Conservation (phyloP, 1,140 invertebrate genomes). For the Semibalanus balanoides region DNA sequence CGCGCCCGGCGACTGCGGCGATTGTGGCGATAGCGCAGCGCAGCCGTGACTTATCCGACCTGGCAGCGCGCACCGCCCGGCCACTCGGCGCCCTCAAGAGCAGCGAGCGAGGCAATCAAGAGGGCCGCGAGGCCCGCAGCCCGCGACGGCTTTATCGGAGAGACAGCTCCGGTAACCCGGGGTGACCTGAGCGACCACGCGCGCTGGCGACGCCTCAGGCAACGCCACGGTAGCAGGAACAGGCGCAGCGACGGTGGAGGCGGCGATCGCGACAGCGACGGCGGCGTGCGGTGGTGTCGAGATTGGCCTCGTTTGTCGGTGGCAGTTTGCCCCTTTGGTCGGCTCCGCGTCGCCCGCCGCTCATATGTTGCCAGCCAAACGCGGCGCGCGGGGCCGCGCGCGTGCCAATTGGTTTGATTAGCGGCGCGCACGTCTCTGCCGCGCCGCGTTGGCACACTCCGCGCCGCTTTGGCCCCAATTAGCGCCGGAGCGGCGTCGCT, state of each 20-base stretch:
- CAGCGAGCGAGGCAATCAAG: neutral
- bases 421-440: neutral
- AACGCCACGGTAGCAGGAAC: too few relatives aligned
- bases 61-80: too few relatives aligned
- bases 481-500: neutral
- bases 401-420: conserved; percentile 2
- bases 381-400: too few relatives aligned
- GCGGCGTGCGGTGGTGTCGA: neutral
- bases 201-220: too few relatives aligned
- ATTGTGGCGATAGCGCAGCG: neutral
- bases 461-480: neutral
- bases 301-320: neutral
- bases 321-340: neutral
- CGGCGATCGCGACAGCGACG: too few relatives aligned
- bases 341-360: neutral
- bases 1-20: neutral
- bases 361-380: neutral
- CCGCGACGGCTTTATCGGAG: too few relatives aligned
- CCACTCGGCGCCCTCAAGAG: neutral
- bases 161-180: too few relatives aligned
- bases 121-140: neutral
- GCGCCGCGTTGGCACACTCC: neutral
- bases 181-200: too few relatives aligned
- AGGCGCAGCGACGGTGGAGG: too few relatives aligned
- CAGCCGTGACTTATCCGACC: neutral